A percentile compares a stretch with the other conserved stretches of the same genome.
Conservation (phyloP, 2,797 vertebrate species). For the Lagodon rhomboides region DNA sequence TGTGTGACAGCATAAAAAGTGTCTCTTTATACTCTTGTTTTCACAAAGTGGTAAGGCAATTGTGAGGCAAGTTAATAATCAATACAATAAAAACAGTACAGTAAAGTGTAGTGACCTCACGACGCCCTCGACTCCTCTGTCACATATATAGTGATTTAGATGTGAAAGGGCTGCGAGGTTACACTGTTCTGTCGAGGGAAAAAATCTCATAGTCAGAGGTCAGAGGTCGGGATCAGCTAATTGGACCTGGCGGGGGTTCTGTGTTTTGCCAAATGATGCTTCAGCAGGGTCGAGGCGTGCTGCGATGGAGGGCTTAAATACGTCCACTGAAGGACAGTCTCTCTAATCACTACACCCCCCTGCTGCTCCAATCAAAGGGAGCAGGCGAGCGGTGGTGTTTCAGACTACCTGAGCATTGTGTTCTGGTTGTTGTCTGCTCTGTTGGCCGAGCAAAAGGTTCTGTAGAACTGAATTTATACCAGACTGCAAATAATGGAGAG, state of each 20-base stretch:
- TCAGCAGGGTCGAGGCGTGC: conserved; percentile 13
- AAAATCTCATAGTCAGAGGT: conserved; percentile 12
- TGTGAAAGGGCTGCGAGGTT: not conserved
- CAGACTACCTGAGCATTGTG: not conserved
- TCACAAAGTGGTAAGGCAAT: not conserved
- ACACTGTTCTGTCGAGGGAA: not conserved
- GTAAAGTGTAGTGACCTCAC: not conserved
- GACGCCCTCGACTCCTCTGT: not conserved
- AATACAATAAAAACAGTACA: not conserved
- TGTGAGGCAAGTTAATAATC: not conserved
- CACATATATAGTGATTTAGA: not conserved
- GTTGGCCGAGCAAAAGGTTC: not conserved
- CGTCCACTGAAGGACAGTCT: conserved; percentile 10
- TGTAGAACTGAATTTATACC: not conserved
- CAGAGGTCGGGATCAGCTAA: conserved; percentile 23
- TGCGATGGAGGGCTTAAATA: conserved; percentile 36
- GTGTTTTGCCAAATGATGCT: conserved; percentile 18
- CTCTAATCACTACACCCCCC: conserved; percentile 32
- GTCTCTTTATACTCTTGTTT: no score
- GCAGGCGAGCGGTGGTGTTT: not conserved
- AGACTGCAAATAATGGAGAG: not conserved
- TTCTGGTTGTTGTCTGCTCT: not conserved
- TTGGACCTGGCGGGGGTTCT: conserved; percentile 7
- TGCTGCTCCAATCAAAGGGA: conserved; percentile 20
- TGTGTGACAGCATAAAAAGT: no score